These are phyloP conservation scores for Glareola pratincola DNA, from an alignment of 2,113 vertebrate genomes.

Conservation along the genomic window DNA sequence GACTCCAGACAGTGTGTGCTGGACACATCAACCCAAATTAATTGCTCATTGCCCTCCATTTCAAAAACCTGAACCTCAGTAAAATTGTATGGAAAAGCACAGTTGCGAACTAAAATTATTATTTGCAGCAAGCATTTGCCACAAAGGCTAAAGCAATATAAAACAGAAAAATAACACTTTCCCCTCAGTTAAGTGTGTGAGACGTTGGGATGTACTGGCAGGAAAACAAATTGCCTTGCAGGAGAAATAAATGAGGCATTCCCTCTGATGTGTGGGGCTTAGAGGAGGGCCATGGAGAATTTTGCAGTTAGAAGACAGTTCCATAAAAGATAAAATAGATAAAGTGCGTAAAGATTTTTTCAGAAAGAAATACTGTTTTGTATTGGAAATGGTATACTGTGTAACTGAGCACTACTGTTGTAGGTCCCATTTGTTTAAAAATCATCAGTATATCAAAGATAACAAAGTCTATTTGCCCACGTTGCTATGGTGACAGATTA, in stretches of 20 bases:
- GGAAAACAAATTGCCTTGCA: neutral
- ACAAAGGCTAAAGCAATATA: neutral
- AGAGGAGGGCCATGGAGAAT: neutral
- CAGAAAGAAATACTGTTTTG: neutral
- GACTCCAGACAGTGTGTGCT: neutral
- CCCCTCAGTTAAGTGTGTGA: neutral
- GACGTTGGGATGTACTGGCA: neutral
- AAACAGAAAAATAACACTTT: neutral
- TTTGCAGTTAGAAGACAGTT: neutral
- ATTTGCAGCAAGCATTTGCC: neutral
- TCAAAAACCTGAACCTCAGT: neutral
- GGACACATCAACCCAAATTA: neutral
- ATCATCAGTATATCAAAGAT: constrained; percentile 14
- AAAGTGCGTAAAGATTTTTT: neutral
- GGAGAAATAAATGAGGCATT: neutral
- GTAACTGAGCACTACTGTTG: neutral
- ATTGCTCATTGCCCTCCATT: neutral
- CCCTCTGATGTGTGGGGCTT: neutral
- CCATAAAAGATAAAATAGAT: neutral
- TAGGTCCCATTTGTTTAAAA: constrained; percentile 45
- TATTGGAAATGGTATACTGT: neutral
- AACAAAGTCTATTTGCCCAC: constrained; percentile 30
- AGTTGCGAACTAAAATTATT: neutral
- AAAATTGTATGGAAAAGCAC: neutral
- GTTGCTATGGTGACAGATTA: constrained; percentile 68